Base-by-base conservation (phyloP, 2,888 invertebrate genomes). In the Metacarcinus magister region DNA sequence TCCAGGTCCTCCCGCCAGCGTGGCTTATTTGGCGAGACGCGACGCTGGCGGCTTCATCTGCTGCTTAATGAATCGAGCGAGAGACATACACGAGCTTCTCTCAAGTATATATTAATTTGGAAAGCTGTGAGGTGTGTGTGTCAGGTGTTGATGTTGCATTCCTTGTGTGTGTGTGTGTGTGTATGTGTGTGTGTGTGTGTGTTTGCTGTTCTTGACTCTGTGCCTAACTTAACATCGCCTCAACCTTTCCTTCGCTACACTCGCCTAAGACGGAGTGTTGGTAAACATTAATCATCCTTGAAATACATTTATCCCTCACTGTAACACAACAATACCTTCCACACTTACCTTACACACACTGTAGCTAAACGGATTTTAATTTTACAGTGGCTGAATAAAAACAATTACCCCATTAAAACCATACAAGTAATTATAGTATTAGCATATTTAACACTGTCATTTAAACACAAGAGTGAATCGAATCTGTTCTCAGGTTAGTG, bases 1-100 rank as follows among this genome's bases (percentile, higher is more conserved):
- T 67, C 67, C 23, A 1, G 67, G 67, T 1, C n/a, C 67, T 67
- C n/a, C 23, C 67, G 54, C n/a, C 19, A n/a, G 23, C n/a, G 67
- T 67, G 67, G 67, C 67, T 13, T 67, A 67, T 67, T 67, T 67
- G 67, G 67, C 67, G 67, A n/a, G 67, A n/a, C n/a, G n/a, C n/a
- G 67, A n/a, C 67, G 67, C 67, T 10, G 19, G 67, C 10, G 23
- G 67, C 67, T 67, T n/a, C 67, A n/a, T 23, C 67, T 16, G 10
- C 67, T n/a, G n/a, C 67, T n/a, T 67, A 67, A 67, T 67, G 67
- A 67, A 67, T 67, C 67, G 67, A 19, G 67, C 67, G n/a, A 23
- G 67, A 54, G 67, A n/a, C 67, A n/a, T n/a, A 1, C n/a, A 5
- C 67, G 67, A 67, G n/a, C 67, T n/a, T 7, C 54, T 10, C 67